phyloP scores from a whole-genome alignment of 2,888 invertebrate genomes.

The Drosophila fungiperda region DNA sequence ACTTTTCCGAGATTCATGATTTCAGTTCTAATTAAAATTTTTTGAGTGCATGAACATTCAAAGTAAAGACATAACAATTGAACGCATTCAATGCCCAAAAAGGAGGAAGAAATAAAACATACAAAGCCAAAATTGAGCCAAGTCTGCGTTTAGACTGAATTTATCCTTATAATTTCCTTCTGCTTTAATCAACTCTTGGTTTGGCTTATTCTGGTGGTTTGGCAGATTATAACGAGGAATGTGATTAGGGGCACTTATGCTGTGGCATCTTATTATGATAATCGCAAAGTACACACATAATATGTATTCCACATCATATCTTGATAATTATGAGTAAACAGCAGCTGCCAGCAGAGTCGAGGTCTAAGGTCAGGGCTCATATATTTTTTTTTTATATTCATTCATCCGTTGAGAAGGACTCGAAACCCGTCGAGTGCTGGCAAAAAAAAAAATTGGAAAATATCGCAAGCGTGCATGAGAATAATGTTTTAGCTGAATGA shows the following conservation, averaged over 20 bases:
- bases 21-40: not conserved
- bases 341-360: not conserved
- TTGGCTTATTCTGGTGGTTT: constrained; percentile 7
- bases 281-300: constrained; percentile 21
- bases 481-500: not conserved
- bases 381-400: constrained; percentile 2
- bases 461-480: not conserved
- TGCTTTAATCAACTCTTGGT: constrained; percentile 21
- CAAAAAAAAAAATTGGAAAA: not conserved
- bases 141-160: too few species aligned
- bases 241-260: constrained; percentile 23
- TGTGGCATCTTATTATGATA: constrained; percentile 43
- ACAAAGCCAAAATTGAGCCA: not conserved
- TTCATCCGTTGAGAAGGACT: constrained; percentile 1
- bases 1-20: not conserved
- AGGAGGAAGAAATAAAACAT: not conserved
- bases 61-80: constrained; percentile 42
- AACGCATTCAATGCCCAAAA: constrained; percentile 21
- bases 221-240: constrained; percentile 12
- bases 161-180: not conserved
- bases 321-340: constrained; percentile 25
- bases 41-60: constrained; percentile 10
- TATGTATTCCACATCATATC: constrained; percentile 19
- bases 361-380: constrained; percentile 36
- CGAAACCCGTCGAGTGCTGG: not conserved